These are phyloP conservation scores for Lucilia cuprina DNA, from an alignment of 1,140 invertebrate genomes.

Conservation along the genomic window DNA sequence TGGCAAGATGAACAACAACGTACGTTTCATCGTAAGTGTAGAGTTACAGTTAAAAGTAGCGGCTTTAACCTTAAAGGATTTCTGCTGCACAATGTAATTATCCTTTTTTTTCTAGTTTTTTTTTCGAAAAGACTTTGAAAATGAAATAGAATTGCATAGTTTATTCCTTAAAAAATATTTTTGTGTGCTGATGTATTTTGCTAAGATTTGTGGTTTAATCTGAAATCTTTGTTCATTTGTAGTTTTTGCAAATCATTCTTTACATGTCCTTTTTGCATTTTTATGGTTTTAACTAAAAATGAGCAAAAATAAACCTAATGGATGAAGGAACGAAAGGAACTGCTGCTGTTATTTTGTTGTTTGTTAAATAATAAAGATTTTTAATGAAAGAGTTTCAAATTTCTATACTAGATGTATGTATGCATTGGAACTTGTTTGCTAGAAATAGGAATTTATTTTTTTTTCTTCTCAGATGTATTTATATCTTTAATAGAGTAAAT, in stretches of 20 bases:
- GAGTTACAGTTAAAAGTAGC: not conserved
- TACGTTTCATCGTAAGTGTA: not conserved
- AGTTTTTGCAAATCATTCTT: not conserved
- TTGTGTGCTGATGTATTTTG: not conserved
- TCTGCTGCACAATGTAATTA: not conserved
- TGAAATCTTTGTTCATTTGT: constrained; percentile 24
- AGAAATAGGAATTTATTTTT: not conserved
- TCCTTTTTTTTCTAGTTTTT: not conserved
- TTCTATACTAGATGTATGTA: not conserved
- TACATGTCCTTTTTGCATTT: not conserved
- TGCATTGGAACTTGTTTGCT: not conserved
- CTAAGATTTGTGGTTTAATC: constrained; percentile 28
- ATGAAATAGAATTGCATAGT: constrained; percentile 4
- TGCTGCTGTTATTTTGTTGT: not conserved
- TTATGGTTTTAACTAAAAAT: constrained; percentile 6
- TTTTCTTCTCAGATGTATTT: not conserved
- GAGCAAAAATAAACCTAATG: not conserved
- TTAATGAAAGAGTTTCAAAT: constrained; percentile 27
- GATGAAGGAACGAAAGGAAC: not conserved
- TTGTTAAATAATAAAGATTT: not conserved
- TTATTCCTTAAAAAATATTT: not conserved
- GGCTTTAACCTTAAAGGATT: constrained; percentile 8
- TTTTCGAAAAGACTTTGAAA: not conserved
- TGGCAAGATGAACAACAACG: not conserved
- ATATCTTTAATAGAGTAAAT: not conserved